phyloP scores from a whole-genome alignment of 2,113 vertebrate genomes.

The Acanthisitta chloris region DNA sequence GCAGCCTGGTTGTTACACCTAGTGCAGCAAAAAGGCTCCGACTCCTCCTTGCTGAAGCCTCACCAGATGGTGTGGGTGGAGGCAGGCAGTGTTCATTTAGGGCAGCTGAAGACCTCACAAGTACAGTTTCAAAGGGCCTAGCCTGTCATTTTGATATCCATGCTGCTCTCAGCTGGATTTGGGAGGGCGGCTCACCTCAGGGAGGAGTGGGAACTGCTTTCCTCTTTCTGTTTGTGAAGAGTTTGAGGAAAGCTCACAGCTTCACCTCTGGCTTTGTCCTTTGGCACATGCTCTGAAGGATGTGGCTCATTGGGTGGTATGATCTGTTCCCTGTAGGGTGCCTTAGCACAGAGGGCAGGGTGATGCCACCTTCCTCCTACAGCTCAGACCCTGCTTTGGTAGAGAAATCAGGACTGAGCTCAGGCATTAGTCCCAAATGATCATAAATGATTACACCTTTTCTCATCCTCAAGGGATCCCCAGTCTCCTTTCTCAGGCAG shows the following conservation, averaged over 20 bases:
- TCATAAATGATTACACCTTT: neutral
- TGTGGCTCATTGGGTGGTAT: rapidly evolving
- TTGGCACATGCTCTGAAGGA: neutral
- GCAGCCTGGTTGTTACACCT: neutral
- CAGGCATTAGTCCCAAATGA: neutral
- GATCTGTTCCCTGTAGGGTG: neutral
- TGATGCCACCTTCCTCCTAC: neutral
- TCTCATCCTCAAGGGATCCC: neutral
- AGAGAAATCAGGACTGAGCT: neutral
- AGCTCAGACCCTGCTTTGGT: neutral
- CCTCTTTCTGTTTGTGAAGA: neutral
- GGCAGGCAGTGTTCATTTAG: neutral
- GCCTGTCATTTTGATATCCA: neutral
- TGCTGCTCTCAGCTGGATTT: neutral
- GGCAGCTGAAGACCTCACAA: neutral
- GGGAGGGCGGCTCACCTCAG: neutral
- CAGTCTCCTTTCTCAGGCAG: neutral
- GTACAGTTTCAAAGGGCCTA: neutral
- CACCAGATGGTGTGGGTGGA: rapidly evolving
- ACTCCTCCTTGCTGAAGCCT: neutral
- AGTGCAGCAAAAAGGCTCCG: neutral
- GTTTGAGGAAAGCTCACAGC: neutral
- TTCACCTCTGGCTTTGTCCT: neutral
- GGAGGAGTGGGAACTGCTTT: neutral
- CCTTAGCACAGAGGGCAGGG: neutral